Evolutionary conservation across 2,888 invertebrate genomes (phyloP).

Genomic region (Entomobrya proxima): DNA sequence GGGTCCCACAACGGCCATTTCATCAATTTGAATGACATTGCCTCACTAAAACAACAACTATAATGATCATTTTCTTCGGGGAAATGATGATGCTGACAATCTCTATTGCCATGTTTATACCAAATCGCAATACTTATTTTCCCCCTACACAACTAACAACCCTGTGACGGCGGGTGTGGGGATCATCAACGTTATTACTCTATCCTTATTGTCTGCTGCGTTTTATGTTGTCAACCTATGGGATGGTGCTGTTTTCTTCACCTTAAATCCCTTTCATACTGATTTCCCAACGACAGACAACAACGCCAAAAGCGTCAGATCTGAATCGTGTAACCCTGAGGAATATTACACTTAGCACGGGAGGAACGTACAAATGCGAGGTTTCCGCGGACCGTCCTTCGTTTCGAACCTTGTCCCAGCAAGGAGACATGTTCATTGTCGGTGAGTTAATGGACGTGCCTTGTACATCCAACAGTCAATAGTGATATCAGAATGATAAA

Average conservation of each 20-base stretch:
- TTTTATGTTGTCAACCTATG: slow-evolving; percentile 24
- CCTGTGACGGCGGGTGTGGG: background rate
- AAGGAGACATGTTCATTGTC: slow-evolving; percentile 72
- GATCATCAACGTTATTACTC: background rate
- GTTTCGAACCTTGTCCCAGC: slow-evolving; percentile 70
- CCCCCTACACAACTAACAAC: background rate
- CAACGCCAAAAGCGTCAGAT: slow-evolving; percentile 58
- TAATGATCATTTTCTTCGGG: slow-evolving; percentile 14
- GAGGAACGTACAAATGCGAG: slow-evolving; percentile 74
- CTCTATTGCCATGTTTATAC: background rate
- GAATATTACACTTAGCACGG: slow-evolving; percentile 73
- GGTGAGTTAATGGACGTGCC: slow-evolving; percentile 65
- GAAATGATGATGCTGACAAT: slow-evolving; percentile 25
- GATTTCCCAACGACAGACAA: slow-evolving; percentile 48
- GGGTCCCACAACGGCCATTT: slow-evolving; percentile 50
- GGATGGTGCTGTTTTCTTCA: background rate
- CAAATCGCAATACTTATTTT: background rate
- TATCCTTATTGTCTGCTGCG: slow-evolving; percentile 1
- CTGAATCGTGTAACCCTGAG: slow-evolving; percentile 68
- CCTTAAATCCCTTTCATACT: background rate
- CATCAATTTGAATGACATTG: slow-evolving; percentile 57
- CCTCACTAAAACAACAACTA: slow-evolving; percentile 17
- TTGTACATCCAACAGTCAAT: background rate
- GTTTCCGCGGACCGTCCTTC: slow-evolving; percentile 74
- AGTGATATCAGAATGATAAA: background rate